These are phyloP conservation scores for Corythornis madagascariensis DNA, from an alignment of 2,113 vertebrate genomes.

Conservation along the genomic window DNA sequence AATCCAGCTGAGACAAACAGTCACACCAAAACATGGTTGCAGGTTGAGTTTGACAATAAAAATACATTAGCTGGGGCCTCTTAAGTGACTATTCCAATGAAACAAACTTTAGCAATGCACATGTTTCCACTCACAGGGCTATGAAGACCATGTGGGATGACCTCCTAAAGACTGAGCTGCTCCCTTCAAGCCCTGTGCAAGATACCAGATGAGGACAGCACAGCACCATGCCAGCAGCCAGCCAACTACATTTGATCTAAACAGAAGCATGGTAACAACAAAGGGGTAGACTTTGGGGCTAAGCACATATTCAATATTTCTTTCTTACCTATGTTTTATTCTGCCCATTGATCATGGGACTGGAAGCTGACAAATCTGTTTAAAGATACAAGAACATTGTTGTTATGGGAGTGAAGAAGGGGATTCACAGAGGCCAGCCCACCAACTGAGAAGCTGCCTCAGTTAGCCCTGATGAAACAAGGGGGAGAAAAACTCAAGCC, in stretches of 20 bases:
- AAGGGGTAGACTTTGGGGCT: background rate
- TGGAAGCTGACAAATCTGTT: background rate
- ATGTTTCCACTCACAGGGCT: background rate
- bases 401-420: background rate
- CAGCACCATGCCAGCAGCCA: background rate
- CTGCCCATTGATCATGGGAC: background rate
- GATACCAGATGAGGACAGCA: fast-evolving
- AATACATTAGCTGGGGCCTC: background rate
- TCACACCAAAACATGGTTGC: background rate
- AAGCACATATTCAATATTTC: background rate
- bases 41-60: background rate
- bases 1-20: background rate
- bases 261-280: background rate
- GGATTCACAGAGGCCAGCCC: background rate
- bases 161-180: background rate
- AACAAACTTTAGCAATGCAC: background rate
- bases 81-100: background rate
- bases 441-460: background rate
- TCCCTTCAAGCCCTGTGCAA: background rate
- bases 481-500: background rate
- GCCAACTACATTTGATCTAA: background rate
- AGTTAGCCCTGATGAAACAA: background rate
- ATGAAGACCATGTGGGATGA: background rate
- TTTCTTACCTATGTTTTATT: background rate
- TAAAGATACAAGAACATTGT: background rate